These are phyloP conservation scores for Sphaeridia pumilis DNA, from an alignment of 2,888 invertebrate genomes.

Conservation along the genomic window DNA sequence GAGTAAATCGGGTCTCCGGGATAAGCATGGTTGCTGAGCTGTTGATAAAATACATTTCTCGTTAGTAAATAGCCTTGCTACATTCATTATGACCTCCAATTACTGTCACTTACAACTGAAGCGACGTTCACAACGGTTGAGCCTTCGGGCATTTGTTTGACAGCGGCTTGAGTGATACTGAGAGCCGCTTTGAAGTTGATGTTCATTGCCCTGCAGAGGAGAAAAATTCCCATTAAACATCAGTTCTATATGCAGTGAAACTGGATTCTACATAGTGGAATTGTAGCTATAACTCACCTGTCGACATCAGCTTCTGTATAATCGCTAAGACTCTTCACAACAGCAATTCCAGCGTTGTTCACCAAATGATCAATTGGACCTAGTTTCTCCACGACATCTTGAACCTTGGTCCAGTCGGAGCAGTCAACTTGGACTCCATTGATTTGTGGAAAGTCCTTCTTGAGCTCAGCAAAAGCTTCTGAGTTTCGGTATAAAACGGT, in stretches of 20 bases:
- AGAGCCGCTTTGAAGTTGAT: slow-evolving; percentile 5
- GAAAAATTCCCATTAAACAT: no score
- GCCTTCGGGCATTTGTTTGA: slow-evolving; percentile 1
- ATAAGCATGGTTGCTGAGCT: background rate
- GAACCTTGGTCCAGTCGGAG: background rate
- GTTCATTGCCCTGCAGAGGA: background rate
- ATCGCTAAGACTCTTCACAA: background rate
- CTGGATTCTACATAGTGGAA: no score
- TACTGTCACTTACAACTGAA: slow-evolving; percentile 3
- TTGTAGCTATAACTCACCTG: no score
- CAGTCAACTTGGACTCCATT: background rate
- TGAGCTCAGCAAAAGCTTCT: background rate
- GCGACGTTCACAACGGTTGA: slow-evolving; percentile 7
- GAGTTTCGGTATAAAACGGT: background rate
- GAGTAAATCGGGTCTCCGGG: background rate
- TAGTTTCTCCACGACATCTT: background rate
- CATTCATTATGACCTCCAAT: no score
- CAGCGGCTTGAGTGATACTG: background rate
- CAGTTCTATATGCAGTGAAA: no score
- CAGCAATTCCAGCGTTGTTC: background rate
- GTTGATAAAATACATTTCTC: no score
- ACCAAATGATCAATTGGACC: background rate
- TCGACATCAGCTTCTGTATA: background rate
- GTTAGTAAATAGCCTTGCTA: no score
- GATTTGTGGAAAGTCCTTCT: background rate